These are phyloP conservation scores for Synergus laeviventris DNA, from an alignment of 2,888 invertebrate genomes.

Conservation along the genomic window DNA sequence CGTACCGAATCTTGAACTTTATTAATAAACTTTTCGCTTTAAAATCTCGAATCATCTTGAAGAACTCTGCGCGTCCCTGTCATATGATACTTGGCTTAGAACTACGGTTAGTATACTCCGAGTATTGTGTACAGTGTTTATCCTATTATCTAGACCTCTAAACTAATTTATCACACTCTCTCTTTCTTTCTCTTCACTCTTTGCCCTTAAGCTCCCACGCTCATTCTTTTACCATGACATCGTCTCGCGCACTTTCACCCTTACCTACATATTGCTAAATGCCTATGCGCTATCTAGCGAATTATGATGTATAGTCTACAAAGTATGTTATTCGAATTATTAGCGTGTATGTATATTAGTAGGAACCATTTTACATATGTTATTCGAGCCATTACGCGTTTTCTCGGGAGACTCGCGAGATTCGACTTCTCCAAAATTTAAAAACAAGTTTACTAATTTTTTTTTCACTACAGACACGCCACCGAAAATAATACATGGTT, in stretches of 20 bases:
- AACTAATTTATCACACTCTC: slow-evolving; percentile 50
- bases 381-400: slow-evolving; percentile 46
- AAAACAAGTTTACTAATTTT: slow-evolving; percentile 17
- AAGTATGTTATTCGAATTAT: slow-evolving; percentile 61
- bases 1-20: slow-evolving; percentile 16
- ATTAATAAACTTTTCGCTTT: slow-evolving; percentile 22
- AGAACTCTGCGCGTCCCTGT: slow-evolving; percentile 43
- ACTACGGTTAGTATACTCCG: slow-evolving; percentile 72
- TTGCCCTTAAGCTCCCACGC: slow-evolving; percentile 18
- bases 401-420: slow-evolving; percentile 15
- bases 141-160: slow-evolving; percentile 52
- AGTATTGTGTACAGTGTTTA: slow-evolving; percentile 71
- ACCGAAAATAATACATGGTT: slow-evolving; percentile 2
- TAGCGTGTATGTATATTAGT: slow-evolving; percentile 68
- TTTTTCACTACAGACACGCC: slow-evolving; percentile 28
- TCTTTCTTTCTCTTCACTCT: slow-evolving; percentile 41
- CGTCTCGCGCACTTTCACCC: slow-evolving; percentile 41
- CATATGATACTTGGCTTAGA: slow-evolving; percentile 60
- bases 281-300: slow-evolving; percentile 56
- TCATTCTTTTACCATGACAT: slow-evolving; percentile 22
- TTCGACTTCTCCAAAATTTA: slow-evolving; percentile 6
- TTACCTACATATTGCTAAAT: slow-evolving; percentile 61
- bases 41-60: slow-evolving; percentile 17
- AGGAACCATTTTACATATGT: slow-evolving; percentile 72
- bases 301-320: slow-evolving; percentile 51